Evolutionary conservation across 2,113 vertebrate genomes (phyloP), one percentile per base, ranked within the genome.

Genomic region (Brachyhypopomus gauderio): DNA sequence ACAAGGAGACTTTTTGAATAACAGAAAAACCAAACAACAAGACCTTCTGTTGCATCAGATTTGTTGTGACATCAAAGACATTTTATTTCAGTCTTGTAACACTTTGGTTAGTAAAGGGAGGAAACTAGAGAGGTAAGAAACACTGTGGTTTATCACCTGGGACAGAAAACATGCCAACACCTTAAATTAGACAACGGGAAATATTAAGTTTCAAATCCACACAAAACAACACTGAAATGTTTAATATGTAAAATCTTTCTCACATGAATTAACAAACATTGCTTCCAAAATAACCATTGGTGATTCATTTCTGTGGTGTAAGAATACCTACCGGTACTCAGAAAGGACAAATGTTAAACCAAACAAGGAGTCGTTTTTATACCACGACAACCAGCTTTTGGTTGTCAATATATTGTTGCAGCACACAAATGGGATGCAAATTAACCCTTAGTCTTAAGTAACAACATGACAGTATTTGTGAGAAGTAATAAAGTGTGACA

Each of bases 1-100:
- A n/a, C 45, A 84, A 84, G 89, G 85, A 87, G 85, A 90, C 84
- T 83, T 76, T 22, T 27, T 9, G 30, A 82, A 20, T 3, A 17
- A 12, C 25, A 77, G 41, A 45, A 30, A 82, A 25, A 23, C 59
- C 69, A 76, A 78, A 69, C 75, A 55, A 20, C 41, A 25, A 62
- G 52, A 56, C 23, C 48, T 78, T 66, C 27, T 72, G 72, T 74
- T 60, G 27, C 38, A 78, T 81, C 75, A 27, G 72, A 76, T 81
- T 75, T 34, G 62, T 20, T 79, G 23, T n/a, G 75, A 75, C 70
- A 69, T 85, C 79, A 81, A 81, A 85, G 80, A 73, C 56, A 67
- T 67, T 74, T 76, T 72, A 81, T 76, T 74, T 48, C 72, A 64
- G 74, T 41, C 60, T 71, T 72, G 60, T 72, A 72, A 72, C 66